Base-by-base conservation (phyloP, 1,140 invertebrate species). In the Phocides pigmalion region DNA sequence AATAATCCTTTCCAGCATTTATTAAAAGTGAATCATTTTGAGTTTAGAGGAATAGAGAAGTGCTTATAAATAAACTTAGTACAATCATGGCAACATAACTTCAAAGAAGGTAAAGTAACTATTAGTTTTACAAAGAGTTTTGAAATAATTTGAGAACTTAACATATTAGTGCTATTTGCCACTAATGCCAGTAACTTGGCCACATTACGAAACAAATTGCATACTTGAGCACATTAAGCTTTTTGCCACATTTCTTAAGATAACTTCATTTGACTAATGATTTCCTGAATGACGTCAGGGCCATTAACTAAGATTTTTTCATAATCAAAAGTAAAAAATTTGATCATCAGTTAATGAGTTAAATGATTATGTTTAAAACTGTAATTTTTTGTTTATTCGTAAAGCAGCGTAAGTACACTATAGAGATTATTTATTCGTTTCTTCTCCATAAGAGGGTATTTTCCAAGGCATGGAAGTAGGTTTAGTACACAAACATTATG, bases 181-280 rank as follows among this genome's bases (percentile, higher is more conserved):
- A 41, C 51, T 56, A 56, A 56, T 56, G 19, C 20, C 37, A 35
- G 19, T 11, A 35, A 16, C 37, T 42, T 44, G 9, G 20, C 20
- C 20, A 50, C 47, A 56, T 56, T 56, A 56, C 53, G 39, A 56
- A 56, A 56, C 53, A 56, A 56, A 56, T 56, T 56, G 53, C 53
- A 42, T 28, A 42, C 53, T 42, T 42, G 53, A 11, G n/a, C 37
- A 56, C 53, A 56, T 56, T 56, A 56, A 16, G 37, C 19, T 56
- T 56, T 56, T 56, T 56, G 37, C 20, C 20, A 41, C 19, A 28
- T 41, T 47, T 56, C 19, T 42, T 41, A 9, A 56, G 53, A 56
- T 56, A 56, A 56, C 53, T 56, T 56, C 39, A 56, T 56, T 56
- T 56, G 39, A 56, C 19, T 44, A 56, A 56, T 56, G 39, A 41